Evolutionary conservation across 2,888 invertebrate genomes (phyloP), one percentile per base, ranked within the genome.

Genomic region (Plebejus anna): DNA sequence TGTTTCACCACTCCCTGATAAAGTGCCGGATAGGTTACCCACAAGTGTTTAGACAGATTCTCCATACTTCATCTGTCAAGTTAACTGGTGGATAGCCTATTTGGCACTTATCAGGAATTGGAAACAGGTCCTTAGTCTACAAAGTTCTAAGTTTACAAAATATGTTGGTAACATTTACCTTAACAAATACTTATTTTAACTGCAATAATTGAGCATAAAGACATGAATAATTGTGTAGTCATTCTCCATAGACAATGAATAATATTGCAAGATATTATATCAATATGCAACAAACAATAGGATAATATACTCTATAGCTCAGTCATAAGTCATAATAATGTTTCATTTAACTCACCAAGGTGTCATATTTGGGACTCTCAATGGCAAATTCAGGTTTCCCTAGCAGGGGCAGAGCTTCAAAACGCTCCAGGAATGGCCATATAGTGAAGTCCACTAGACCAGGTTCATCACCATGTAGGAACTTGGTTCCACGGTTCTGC

Each of bases 401-500:
- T 71, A 96, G 84, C 36, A 96, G 86, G 0, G 97, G 89, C 70
- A 97, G 82, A 5, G 93, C 87, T 79, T 90, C 89, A 77, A 94
- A 91, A 13, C 94, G 85, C 86, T 97, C 97, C 83, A 97, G 95
- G 96, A 97, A 97, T 1, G 97, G 97, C 97, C 97, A 97, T 80
- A 97, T 95, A 94, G 97, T 97, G 81, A 96, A 96, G 86, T 98
- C 97, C 76, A 97, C 89, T 94, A 97, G 95, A 72, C 97, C 97
- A 0, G 97, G 97, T 77, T 95, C 94, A 76, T 91, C 90, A 22
- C 97, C 97, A 78, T 96, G 94, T 81, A 97, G 95, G 86, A 94
- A 97, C 75, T 93, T 93, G 0, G 95, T 95, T 36, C 94, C 95
- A 75, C 97, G 95, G 32, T 89, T 89, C 42, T 86, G 86, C 5